These are phyloP conservation scores for Palloptera scutellata DNA, from an alignment of 2,888 invertebrate species.

Conservation along the genomic window DNA sequence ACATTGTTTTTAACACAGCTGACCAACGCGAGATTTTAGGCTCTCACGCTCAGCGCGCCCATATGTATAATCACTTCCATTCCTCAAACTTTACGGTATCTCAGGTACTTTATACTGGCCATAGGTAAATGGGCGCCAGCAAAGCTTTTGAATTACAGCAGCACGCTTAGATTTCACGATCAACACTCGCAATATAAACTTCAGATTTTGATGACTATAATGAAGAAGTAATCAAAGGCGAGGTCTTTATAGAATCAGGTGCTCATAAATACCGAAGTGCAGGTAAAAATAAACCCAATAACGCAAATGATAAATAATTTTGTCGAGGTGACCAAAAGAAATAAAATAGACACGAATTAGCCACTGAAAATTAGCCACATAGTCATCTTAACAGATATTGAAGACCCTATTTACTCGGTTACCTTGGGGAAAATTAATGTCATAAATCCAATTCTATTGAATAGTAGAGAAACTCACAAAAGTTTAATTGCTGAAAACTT, in stretches of 20 bases:
- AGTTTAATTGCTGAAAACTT: constrained; percentile 8
- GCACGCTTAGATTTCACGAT: constrained; percentile 12
- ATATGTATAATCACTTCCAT: constrained; percentile 11
- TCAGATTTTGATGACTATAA: constrained; percentile 30
- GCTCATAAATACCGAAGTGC: constrained; percentile 19
- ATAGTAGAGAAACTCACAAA: constrained; percentile 6
- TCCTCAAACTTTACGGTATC: constrained; percentile 7
- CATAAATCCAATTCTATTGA: constrained; percentile 8
- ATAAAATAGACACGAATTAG: neutral
- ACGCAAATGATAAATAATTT: constrained; percentile 20
- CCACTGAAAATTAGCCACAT: neutral
- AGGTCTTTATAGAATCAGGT: constrained; percentile 16
- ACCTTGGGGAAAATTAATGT: constrained; percentile 9
- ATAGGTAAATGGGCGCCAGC: neutral
- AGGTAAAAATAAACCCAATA: constrained; percentile 22
- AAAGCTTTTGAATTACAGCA: constrained; percentile 6
- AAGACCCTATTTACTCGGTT: constrained; percentile 1
- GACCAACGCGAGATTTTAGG: too few species aligned
- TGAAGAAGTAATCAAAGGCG: constrained; percentile 16
- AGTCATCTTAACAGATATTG: neutral
- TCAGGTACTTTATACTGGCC: neutral
- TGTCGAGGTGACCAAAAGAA: neutral
- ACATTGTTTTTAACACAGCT: too few species aligned
- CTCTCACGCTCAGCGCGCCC: too few species aligned
- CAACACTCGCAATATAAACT: constrained; percentile 8